Conservation (phyloP, 2,113 vertebrate genomes). For the Panurus biarmicus region DNA sequence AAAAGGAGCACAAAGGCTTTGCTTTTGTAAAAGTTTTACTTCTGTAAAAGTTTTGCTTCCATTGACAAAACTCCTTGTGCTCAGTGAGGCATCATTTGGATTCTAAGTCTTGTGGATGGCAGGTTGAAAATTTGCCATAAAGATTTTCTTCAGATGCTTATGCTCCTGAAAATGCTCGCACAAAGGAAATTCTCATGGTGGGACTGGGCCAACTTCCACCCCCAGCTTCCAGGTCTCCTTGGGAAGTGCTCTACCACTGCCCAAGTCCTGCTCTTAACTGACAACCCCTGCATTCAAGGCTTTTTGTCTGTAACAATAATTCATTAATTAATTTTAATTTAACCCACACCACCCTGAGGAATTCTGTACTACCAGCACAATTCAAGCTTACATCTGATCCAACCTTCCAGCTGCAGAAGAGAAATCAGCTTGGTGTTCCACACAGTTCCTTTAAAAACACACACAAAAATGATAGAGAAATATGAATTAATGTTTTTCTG, state of each 20-base stretch:
- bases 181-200: neutral
- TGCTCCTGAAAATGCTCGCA: neutral
- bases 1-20: neutral
- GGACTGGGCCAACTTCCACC: neutral
- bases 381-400: neutral
- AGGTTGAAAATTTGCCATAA: neutral
- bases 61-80: neutral
- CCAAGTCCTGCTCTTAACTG: neutral
- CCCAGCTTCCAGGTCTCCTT: neutral
- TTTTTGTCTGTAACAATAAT: neutral
- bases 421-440: neutral
- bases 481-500: conserved; percentile 7
- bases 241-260: neutral
- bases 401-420: neutral
- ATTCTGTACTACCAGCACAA: neutral
- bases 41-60: neutral
- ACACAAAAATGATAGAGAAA: neutral
- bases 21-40: neutral
- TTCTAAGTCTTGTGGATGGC: neutral
- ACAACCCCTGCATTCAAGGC: neutral
- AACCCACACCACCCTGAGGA: neutral
- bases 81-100: neutral
- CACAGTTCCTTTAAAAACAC: neutral
- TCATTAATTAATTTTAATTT: neutral
- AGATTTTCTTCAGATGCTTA: neutral